Evolutionary conservation across 2,888 invertebrate species (phyloP).

Genomic region (Ophion slaviceki): DNA sequence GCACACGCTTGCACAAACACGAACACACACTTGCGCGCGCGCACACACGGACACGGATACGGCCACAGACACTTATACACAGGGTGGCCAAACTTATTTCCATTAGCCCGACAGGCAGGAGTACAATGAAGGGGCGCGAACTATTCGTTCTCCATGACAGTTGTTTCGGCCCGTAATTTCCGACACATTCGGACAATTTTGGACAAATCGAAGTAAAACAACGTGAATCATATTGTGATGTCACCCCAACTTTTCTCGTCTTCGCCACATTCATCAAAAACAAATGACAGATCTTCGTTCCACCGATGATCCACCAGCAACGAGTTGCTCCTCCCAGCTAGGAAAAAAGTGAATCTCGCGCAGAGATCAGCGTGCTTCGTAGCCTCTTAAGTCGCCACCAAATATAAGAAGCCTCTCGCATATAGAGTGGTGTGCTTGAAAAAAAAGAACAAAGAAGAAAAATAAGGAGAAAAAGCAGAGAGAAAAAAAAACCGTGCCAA

Average conservation of each 20-base stretch:
- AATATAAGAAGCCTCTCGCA: slow-evolving; percentile 8
- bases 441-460: slow-evolving; percentile 6
- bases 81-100: slow-evolving; percentile 74
- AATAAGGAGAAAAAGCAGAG: slow-evolving; percentile 11
- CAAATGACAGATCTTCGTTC: too few relatives aligned
- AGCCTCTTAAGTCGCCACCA: background rate
- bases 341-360: too few relatives aligned
- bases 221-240: too few relatives aligned
- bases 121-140: slow-evolving; percentile 45
- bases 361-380: too few relatives aligned
- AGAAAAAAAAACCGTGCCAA: slow-evolving; percentile 36
- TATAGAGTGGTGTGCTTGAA: background rate
- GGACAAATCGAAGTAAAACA: background rate
- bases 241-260: too few relatives aligned
- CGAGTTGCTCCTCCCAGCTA: too few relatives aligned
- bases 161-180: slow-evolving; percentile 20
- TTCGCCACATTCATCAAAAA: too few relatives aligned
- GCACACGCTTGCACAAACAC: slow-evolving; percentile 12
- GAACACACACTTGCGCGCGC: background rate
- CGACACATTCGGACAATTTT: background rate
- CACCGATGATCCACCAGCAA: too few relatives aligned
- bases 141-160: slow-evolving; percentile 46
- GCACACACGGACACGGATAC: background rate
- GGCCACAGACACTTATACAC: slow-evolving; percentile 12
- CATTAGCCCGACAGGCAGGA: slow-evolving; percentile 71